A percentile compares a stretch with the other conserved stretches of the same genome.
These are phyloP conservation scores for Carcina quercana DNA, from an alignment of 2,888 invertebrate genomes.

Conservation along the genomic window DNA sequence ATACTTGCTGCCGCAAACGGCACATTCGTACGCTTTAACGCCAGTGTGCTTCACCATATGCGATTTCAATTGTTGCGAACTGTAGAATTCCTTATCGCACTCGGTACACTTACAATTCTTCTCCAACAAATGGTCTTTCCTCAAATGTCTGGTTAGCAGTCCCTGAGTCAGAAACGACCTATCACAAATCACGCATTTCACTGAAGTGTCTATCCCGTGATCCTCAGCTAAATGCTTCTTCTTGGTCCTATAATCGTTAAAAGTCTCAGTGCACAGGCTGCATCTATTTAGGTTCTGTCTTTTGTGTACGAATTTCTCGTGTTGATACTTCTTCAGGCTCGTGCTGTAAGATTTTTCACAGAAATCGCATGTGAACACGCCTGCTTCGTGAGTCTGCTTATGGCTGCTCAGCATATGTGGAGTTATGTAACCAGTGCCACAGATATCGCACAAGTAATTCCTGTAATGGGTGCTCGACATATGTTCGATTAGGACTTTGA, in stretches of 20 bases:
- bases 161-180: constrained; percentile 36
- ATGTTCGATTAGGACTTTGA: constrained; percentile 25
- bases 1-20: constrained; percentile 41
- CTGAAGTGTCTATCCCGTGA: constrained; percentile 34
- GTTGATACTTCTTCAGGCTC: no score
- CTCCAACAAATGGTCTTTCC: constrained; percentile 52
- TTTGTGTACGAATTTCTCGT: no score
- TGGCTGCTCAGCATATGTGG: neutral
- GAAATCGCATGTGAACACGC: neutral
- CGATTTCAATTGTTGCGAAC: constrained; percentile 25
- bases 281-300: no score
- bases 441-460: constrained; percentile 11
- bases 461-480: constrained; percentile 17
- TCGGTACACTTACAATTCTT: constrained; percentile 49
- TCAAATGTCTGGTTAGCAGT: constrained; percentile 35
- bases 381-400: neutral
- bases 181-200: constrained; percentile 44
- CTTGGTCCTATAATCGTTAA: constrained; percentile 42
- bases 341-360: no score
- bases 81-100: constrained; percentile 51
- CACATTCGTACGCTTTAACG: constrained; percentile 36
- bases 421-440: constrained; percentile 7
- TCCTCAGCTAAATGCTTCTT: constrained; percentile 39
- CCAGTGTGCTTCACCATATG: constrained; percentile 47
- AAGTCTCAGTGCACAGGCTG: constrained; percentile 32